Evolutionary conservation across 2,888 invertebrate species (phyloP).

Genomic region (Stenolophus ochropezus): DNA sequence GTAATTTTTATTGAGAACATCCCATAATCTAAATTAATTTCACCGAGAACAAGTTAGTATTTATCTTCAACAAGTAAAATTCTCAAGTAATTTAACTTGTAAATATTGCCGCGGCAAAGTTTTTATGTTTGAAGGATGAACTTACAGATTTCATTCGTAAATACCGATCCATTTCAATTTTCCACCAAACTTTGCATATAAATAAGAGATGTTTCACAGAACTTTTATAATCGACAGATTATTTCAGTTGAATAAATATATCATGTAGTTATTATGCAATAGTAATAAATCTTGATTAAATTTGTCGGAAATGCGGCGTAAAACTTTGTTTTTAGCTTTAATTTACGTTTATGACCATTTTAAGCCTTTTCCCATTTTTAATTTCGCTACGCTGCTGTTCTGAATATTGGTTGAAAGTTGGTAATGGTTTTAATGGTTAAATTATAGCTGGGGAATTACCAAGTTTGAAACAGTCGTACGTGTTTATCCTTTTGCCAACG

Average conservation of each 20-base stretch:
- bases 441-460: background rate
- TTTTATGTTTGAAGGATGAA: background rate
- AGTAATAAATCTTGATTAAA: constrained; percentile 9
- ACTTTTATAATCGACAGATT: constrained; percentile 16
- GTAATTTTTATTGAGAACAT: constrained; percentile 1
- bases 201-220: constrained; percentile 10
- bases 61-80: constrained; percentile 17
- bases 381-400: background rate
- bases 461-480: background rate
- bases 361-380: background rate
- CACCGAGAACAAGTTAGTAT: background rate
- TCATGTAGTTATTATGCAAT: constrained; percentile 5
- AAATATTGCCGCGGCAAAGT: constrained; percentile 4
- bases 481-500: background rate
- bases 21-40: background rate
- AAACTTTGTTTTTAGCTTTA: background rate
- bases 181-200: constrained; percentile 19
- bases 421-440: constrained; percentile 1
- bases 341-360: constrained; percentile 7
- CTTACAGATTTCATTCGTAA: constrained; percentile 3
- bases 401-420: background rate
- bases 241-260: constrained; percentile 19
- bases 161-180: constrained; percentile 15
- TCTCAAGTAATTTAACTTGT: constrained; percentile 41
- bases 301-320: background rate